These are phyloP conservation scores for Piscicola geometra DNA, from an alignment of 2,888 invertebrate species.

Conservation along the genomic window DNA sequence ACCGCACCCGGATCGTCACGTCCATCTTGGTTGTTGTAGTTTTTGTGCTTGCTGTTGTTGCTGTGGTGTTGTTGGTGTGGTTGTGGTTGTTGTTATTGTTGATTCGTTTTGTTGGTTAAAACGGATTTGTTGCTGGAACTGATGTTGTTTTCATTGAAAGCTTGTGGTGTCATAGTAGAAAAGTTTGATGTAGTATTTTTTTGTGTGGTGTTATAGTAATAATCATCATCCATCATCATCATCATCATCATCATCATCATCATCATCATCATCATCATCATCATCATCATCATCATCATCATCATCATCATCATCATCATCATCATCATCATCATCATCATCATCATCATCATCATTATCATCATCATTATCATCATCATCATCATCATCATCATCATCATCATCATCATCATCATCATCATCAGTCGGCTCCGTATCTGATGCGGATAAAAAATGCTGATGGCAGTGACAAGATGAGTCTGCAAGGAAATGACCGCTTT, in stretches of 20 bases:
- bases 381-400: slow-evolving; percentile 8
- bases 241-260: slow-evolving; percentile 33
- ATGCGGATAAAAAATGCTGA: slow-evolving; percentile 30
- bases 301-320: slow-evolving; percentile 1
- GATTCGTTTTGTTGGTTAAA: not conserved
- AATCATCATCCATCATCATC: slow-evolving; percentile 13
- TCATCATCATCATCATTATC: no score
- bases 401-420: not conserved
- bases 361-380: slow-evolving; percentile 5
- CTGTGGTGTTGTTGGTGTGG: no score
- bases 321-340: not conserved
- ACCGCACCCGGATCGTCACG: slow-evolving; percentile 47
- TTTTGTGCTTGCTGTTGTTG: no score
- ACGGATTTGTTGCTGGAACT: not conserved
- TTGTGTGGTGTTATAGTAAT: no score
- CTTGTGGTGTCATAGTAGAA: no score
- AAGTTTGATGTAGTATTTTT: no score
- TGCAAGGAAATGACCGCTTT: slow-evolving; percentile 67
- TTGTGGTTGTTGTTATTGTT: not conserved
- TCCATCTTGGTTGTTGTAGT: slow-evolving; percentile 41
- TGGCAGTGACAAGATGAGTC: slow-evolving; percentile 41
- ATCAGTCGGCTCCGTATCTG: not conserved
- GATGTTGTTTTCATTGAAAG: not conserved
- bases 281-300: slow-evolving; percentile 13
- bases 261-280: slow-evolving; percentile 6